These are phyloP conservation scores for Argya squamiceps DNA, from an alignment of 2,797 vertebrate genomes.

Conservation along the genomic window DNA sequence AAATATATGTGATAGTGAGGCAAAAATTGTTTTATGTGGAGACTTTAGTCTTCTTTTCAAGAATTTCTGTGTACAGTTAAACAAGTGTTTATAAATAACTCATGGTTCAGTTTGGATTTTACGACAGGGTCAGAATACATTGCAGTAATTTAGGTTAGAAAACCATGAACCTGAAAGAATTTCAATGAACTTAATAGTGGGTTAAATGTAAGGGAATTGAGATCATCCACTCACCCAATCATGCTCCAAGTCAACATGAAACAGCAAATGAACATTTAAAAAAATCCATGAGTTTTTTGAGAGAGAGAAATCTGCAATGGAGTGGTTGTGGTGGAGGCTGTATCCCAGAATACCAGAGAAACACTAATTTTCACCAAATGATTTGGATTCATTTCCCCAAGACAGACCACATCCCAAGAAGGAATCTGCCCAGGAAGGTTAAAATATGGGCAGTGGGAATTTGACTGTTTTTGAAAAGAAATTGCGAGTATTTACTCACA, in stretches of 20 bases:
- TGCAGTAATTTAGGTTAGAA: background rate
- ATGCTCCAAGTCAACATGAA: background rate
- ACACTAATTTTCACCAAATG: background rate
- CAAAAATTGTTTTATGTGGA: background rate
- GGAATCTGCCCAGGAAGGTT: background rate
- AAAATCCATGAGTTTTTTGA: background rate
- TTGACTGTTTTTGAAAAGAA: background rate
- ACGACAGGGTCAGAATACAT: background rate
- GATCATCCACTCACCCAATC: background rate
- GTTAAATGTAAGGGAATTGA: background rate
- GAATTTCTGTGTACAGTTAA: background rate
- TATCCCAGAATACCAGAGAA: background rate
- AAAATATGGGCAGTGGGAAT: background rate
- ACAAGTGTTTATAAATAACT: background rate
- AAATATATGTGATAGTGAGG: background rate
- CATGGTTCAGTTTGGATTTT: background rate
- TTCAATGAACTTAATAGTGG: background rate
- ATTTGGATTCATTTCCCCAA: background rate
- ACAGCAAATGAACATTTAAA: background rate
- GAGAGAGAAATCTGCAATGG: background rate
- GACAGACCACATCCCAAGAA: background rate
- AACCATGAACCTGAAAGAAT: background rate
- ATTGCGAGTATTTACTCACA: background rate
- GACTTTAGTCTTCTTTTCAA: background rate
- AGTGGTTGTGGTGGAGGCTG: background rate